Conservation (phyloP, 2,113 vertebrate genomes). For the Urocynchramus pylzowi region DNA sequence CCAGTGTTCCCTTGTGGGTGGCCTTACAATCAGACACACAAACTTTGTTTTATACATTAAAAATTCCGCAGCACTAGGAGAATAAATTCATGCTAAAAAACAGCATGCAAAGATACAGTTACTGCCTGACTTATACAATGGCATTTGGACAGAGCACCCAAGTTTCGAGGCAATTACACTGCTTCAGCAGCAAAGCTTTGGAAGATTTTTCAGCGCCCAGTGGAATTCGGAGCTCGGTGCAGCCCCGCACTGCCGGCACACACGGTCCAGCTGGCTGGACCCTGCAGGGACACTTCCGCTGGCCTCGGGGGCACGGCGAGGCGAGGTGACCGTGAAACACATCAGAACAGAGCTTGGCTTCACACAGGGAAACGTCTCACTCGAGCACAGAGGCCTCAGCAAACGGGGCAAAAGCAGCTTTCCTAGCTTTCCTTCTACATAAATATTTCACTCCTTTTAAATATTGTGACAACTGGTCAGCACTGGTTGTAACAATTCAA, state of each 20-base stretch:
- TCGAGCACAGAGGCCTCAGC: fast-evolving
- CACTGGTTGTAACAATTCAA: neutral
- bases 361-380: neutral
- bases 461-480: neutral
- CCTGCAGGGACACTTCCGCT: neutral
- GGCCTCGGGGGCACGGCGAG: fast-evolving
- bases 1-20: neutral
- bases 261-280: fast-evolving
- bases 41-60: neutral
- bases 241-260: neutral
- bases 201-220: fast-evolving
- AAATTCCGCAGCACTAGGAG: neutral
- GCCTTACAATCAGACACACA: neutral
- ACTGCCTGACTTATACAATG: neutral
- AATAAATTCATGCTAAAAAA: neutral
- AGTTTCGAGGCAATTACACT: neutral
- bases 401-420: neutral
- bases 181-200: neutral
- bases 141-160: neutral
- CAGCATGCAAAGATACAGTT: neutral
- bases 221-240: neutral
- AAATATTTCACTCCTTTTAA: neutral
- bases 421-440: neutral
- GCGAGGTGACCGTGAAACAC: neutral
- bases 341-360: neutral